Evolutionary conservation across 2,113 vertebrate species (phyloP).

Genomic region (Apeltes quadracus): DNA sequence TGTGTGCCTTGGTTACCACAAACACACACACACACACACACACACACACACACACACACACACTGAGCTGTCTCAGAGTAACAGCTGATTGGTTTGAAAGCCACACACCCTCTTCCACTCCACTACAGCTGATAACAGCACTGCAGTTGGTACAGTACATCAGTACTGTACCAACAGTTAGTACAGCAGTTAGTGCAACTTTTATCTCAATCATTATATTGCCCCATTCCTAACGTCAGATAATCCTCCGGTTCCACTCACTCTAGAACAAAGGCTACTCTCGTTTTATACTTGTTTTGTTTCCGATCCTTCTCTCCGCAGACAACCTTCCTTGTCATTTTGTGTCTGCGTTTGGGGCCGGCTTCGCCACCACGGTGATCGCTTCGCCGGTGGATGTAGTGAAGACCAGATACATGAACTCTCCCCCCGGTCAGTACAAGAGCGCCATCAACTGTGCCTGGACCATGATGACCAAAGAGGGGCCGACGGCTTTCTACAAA

Average conservation of each 20-base stretch:
- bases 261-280: slow-evolving; percentile 22
- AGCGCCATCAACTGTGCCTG: slow-evolving; percentile 84
- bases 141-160: too few species aligned
- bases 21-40: slow-evolving; percentile 1
- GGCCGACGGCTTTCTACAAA: slow-evolving; percentile 87
- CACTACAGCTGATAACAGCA: slow-evolving; percentile 59
- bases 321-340: slow-evolving; percentile 88
- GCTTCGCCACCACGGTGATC: slow-evolving; percentile 86
- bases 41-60: slow-evolving; percentile 13
- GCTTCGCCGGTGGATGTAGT: slow-evolving; percentile 89
- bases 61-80: slow-evolving; percentile 1
- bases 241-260: slow-evolving; percentile 4
- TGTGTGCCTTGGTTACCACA: background rate
- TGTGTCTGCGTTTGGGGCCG: slow-evolving; percentile 84
- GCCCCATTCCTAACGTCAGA: slow-evolving; percentile 16
- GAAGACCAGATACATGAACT: slow-evolving; percentile 90
- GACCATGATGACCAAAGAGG: slow-evolving; percentile 86
- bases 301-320: slow-evolving; percentile 48
- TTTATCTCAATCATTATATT: slow-evolving; percentile 47
- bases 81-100: slow-evolving; percentile 52
- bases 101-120: slow-evolving; percentile 48
- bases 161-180: too few species aligned
- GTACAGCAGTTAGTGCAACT: background rate
- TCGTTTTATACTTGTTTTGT: background rate
- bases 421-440: slow-evolving; percentile 83